Evolutionary conservation across 2,797 vertebrate species (phyloP), one percentile per base, ranked within the genome.

Genomic region (Typhlichthys eigenmanni): DNA sequence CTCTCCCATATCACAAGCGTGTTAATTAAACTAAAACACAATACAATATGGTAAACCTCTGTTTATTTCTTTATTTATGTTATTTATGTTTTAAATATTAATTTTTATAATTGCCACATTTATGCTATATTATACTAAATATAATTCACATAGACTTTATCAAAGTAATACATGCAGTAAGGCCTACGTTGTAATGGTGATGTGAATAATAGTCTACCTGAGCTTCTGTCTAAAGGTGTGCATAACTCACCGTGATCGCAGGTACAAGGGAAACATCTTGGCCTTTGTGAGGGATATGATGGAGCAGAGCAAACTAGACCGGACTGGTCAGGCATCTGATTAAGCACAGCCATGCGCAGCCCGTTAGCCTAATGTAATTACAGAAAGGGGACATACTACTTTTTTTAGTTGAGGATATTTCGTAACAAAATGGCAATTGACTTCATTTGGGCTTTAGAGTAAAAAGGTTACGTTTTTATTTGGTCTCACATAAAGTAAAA

Each of bases 211-310:
- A 19, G 19, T 3, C 4, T 13, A 12, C 47, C 47, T 12, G 11
- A 12, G 10, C 47, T 48, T 48, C 11, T 66, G 5, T 61, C 6
- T 64, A 0, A 74, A 85, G 83, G 13, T 43, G 7, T 24, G 62
- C 72, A 16, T 38, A 67, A 92, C 92, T 92, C 85, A 93, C 92
- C 88, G 73, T 0, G 92, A 90, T 19, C 88, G 91, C 76, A 92
- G 90, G 78, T 93, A 92, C 67, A 92, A 85, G 43, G 91, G 91
- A 83, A 93, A 92, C 91, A 92, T 92, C 83, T 86, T 87, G 66
- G 74, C 75, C 60, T 83, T 59, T 79, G 51, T 68, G 60, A 65
- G 38, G 45, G 71, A 72, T 74, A 72, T 80, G 77, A 83, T 83
- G 63, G 69, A 66, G 61, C 67, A 76, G 72, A 78, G 71, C 67